Evolutionary conservation across 2,797 vertebrate genomes (phyloP), one percentile per base, ranked within the genome.

Genomic region (Holocentrus rufus): DNA sequence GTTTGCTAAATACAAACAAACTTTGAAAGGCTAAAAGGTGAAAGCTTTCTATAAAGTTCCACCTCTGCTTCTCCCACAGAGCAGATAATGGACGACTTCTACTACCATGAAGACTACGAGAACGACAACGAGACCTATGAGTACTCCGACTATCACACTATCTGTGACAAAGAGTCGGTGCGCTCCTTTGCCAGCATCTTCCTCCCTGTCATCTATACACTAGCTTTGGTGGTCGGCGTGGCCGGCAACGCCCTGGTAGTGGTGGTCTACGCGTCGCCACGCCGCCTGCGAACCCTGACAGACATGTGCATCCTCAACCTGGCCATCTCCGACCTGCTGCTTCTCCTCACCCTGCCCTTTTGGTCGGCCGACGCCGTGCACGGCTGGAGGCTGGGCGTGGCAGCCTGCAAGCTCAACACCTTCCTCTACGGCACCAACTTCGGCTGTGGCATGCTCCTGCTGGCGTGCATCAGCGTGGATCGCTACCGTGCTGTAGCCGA

Each of bases 391-490:
- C 81, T 98, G 46, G 96, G 97, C 0, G 74, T 65, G 0, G 14
- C 44, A 0, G 93, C 95, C 88, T 99, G 98, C 88, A 98, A 98
- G 89, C 47, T 97, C 49, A 91, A 94, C 9, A 95, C 95, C 23
- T 95, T 95, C 44, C 87, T 96, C 65, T 98, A 97, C 83, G 95
- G 95, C n/a, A 88, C 94, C 65, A 99, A 97, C 85, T 99, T 99
- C 90, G 96, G 95, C 77, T 96, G 95, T 4, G 93, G 96, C 68
- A 99, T 98, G 96, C 93, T 97, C 76, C 91, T 99, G 75, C 90
- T 99, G 90, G 95, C 96, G 8, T 97, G 95, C n/a, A 96, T 99
- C 88, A 98, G 97, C 0, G 76, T 97, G 76, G 97, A 99, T 62
- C 95, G 95, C 90, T 88, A 92, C 90, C 92, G 23, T 76, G 95